These are phyloP conservation scores for Himalopsyche anomala DNA, from an alignment of 2,888 invertebrate species.

Conservation along the genomic window DNA sequence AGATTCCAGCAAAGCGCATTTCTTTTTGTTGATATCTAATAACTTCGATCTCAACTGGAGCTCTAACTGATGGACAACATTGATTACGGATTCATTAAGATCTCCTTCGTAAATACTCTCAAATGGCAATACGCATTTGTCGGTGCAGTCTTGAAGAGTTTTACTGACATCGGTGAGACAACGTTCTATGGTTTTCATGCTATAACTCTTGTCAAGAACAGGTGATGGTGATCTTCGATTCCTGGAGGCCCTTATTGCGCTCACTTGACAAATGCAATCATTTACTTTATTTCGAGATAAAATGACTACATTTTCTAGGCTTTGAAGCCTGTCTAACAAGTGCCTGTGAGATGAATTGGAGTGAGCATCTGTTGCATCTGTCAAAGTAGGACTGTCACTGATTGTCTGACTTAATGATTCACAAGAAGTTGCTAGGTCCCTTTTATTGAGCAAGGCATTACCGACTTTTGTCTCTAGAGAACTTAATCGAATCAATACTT, in stretches of 20 bases:
- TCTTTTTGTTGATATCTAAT: conserved; percentile 81
- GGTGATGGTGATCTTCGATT: conserved; percentile 81
- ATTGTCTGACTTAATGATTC: conserved; percentile 76
- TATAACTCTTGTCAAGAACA: conserved; percentile 80
- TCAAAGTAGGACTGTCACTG: conserved; percentile 71
- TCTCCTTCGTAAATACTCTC: conserved; percentile 70
- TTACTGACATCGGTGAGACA: conserved; percentile 80
- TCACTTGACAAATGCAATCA: conserved; percentile 82
- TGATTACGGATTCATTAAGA: conserved; percentile 76
- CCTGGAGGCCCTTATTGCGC: conserved; percentile 79
- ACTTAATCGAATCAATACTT: conserved; percentile 85
- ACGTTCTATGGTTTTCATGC: conserved; percentile 80
- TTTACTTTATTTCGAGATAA: conserved; percentile 82
- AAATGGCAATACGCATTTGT: conserved; percentile 77
- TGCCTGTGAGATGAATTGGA: conserved; percentile 76
- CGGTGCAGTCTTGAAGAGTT: conserved; percentile 78
- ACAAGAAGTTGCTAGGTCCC: conserved; percentile 76
- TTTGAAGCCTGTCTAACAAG: conserved; percentile 78
- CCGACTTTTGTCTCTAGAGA: conserved; percentile 87
- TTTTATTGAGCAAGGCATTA: conserved; percentile 75
- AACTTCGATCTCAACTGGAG: conserved; percentile 83
- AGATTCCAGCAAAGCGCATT: conserved; percentile 80
- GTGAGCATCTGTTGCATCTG: conserved; percentile 70
- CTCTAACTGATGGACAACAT: conserved; percentile 81
- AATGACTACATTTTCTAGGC: conserved; percentile 79